A percentile compares a stretch with the other conserved stretches of the same genome.
phyloP scores from a whole-genome alignment of 2,113 vertebrate species.

The Lipophrys pholis region DNA sequence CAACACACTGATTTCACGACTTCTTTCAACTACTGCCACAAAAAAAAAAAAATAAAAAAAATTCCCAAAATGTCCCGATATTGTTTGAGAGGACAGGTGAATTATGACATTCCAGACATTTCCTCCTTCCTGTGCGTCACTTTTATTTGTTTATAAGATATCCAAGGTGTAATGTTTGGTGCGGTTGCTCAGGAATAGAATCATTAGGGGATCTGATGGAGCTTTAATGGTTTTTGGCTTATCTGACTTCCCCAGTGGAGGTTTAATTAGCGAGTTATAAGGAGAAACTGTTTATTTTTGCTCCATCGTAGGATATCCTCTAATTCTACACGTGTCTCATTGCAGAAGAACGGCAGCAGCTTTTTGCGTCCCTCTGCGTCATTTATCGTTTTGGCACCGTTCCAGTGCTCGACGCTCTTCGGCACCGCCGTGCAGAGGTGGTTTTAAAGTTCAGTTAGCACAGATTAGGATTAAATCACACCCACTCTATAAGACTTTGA shows the following conservation, averaged over 20 bases:
- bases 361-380: not conserved
- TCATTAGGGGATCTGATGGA: conserved; percentile 57
- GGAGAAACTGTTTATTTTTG: conserved; percentile 65
- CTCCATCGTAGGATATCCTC: conserved; percentile 68
- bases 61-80: conserved; percentile 17
- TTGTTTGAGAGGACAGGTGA: conserved; percentile 52
- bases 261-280: conserved; percentile 60
- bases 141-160: conserved; percentile 64
- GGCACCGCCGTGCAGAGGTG: not conserved
- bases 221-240: conserved; percentile 71
- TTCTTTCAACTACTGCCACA: no score
- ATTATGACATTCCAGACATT: conserved; percentile 34
- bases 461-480: no score
- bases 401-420: not conserved
- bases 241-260: conserved; percentile 78
- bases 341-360: conserved; percentile 8
- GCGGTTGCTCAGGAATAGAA: conserved; percentile 58
- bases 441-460: no score
- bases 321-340: conserved; percentile 44
- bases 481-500: no score
- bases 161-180: conserved; percentile 45
- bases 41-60: no score
- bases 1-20: no score
- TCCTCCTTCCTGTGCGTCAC: conserved; percentile 36
- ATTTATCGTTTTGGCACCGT: conserved; percentile 22